Percentiles rank a stretch among this genome's conserved stretches.
Conservation (phyloP, 1,140 invertebrate species). For the Zeugodacus cucurbitae region DNA sequence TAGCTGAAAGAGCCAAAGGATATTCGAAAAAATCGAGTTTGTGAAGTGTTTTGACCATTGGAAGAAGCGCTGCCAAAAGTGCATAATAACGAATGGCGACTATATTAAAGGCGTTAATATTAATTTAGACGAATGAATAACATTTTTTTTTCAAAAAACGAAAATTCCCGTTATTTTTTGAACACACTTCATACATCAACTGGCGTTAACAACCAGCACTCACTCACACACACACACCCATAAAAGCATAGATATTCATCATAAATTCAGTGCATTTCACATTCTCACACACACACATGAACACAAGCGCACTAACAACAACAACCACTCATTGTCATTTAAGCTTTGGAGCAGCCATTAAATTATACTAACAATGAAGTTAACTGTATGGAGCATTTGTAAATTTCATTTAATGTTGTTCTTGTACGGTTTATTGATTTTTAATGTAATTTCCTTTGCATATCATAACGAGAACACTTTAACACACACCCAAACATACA, state of each 20-base stretch:
- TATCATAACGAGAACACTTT: neutral
- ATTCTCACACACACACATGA: neutral
- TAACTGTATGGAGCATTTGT: neutral
- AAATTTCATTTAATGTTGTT: neutral
- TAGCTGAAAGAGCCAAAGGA: no score
- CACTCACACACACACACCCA: neutral
- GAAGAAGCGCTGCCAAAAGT: no score
- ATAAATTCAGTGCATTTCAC: neutral
- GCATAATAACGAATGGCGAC: no score
- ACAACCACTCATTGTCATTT: neutral
- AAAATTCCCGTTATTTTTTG: no score
- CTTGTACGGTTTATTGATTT: conserved; percentile 24
- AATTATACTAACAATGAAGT: conserved; percentile 27
- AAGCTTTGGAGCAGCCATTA: neutral
- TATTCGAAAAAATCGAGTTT: no score
- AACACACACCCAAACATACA: neutral
- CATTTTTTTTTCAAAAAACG: no score
- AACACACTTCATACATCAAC: neutral
- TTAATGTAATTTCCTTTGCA: conserved; percentile 36
- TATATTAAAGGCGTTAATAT: no score
- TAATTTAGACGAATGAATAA: no score
- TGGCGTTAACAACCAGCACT: neutral
- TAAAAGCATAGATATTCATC: neutral
- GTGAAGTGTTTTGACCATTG: no score
- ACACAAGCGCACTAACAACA: neutral